Evolutionary conservation across 2,797 vertebrate species (phyloP), one percentile per base, ranked within the genome.

Genomic region (Phylloscopus collybita): DNA sequence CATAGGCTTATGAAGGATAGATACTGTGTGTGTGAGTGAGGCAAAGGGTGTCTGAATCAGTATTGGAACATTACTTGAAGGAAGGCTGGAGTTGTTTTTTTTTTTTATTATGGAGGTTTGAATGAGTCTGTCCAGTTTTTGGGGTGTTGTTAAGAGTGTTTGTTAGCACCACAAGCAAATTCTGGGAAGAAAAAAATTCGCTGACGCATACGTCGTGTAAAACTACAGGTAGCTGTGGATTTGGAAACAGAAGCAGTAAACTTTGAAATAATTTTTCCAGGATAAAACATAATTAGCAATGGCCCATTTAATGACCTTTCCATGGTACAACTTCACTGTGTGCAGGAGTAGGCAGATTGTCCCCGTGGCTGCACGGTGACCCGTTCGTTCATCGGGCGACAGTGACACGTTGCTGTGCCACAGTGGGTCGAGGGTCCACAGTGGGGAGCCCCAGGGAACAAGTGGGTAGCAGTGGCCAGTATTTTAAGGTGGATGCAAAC

Each of bases 31-130:
- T 51, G 49, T 88, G 89, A 76, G 61, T 88, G 85, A 96, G 71
- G 56, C 69, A 69, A 94, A 95, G 54, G 65, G 26, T 92, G 90
- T 90, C 67, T 95, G 94, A 90, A 86, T 92, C 97, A 98, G 94
- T 97, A 96, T 97, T 98, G 97, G 96, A 95, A 87, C 93, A 95
- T 92, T 97, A 98, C 97, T 98, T 98, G 98, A 98, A 98, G 97
- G 95, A 96, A 98, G 92, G 90, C 67, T 96, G 95, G 96, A 85
- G 72, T 49, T 34, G 34, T 83, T 93, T 94, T 40, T 40, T 14
- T 40, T 40, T 40, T 90, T 75, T 71, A 13, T 88, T 84, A 54
- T 45, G 59, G 97, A 97, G 95, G 97, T 97, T 96, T 92, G 96
- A 96, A 74, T 96, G 96, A 95, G 90, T 93, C 80, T 95, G 87